Evolutionary conservation across 92 coral and sea anemone genomes (phyloP), one percentile per base, ranked within the genome.

Genomic region (Porites rus): DNA sequence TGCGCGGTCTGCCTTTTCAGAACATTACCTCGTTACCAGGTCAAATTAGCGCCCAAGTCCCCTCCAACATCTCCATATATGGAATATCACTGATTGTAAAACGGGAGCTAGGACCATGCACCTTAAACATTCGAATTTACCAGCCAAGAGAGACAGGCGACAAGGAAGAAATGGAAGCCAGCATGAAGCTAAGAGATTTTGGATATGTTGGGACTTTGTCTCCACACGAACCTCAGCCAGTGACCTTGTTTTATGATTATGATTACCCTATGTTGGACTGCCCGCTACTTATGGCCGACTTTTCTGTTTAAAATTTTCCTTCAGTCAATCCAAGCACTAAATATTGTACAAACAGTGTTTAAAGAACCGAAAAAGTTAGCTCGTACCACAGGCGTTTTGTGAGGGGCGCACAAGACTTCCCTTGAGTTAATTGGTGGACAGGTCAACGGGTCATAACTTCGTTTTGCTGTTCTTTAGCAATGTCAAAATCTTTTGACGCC

Each of bases 211-310:
- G 98, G 56, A 84, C 87, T 51, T 52, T 69, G 69, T 80, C 72
- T 2, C 65, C 82, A 17, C 94, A 95, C 2, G 61, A 82, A 12
- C 92, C 92, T 1, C 83, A 91, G 51, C 74, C 85, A 8, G 76
- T 86, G 12, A 67, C 80, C 4, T 86, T 95, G 77, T 83, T 90
- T 19, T 95, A 95, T 62, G 98, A 93, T 69, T 95, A 90, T 51
- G 93, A 86, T 20, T 95, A 92, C 67, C 98, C 98, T 14, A 20
- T 79, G 51, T 75, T 94, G 2, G 89, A 91, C 72, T 90, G 96
- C 51, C 98, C 96, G 12, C 90, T 94, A 4, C 90, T 94, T 3
- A 84, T 86, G 83, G 96, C 96, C 1, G 82, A 91, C 59, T 78
- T 91, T 58, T 86, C 76, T 31, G 43, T 63, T 9, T 91, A 46